Base-by-base conservation (phyloP, 1,140 invertebrate genomes). In the Scaptodrosophila lebanonensis region DNA sequence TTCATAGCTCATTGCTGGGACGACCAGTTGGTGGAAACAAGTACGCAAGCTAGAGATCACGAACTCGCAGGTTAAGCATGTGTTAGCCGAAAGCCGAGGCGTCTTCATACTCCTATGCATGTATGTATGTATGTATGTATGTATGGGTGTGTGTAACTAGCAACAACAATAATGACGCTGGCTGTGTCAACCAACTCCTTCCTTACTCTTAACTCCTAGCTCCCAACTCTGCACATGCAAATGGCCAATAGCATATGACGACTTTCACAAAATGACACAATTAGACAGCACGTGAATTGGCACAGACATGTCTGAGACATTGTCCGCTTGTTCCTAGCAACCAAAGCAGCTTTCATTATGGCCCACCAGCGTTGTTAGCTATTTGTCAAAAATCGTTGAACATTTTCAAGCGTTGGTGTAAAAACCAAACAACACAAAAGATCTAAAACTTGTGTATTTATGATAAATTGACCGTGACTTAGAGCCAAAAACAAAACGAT, bases 401-500 rank as follows among this genome's bases (percentile, higher is more conserved):
- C n/a, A n/a, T 48, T 48, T 52, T 39, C 13, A 17, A n/a, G 22
- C 22, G 22, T 25, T 25, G 11, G 8, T 20, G 36, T 30, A 11
- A 29, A 39, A 43, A 22, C 36, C 5, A 59, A 48, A 33, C 33
- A 7, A 20, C 20, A 44, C 11, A 17, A 18, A 39, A 20, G 32
- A 18, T 9, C 13, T 38, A 17, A 52, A 39, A 71, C 51, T 49
- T 63, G 47, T 54, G 29, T 32, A 18, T 42, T 53, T 66, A 82
- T 82, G 75, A 82, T 82, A 82, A 82, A 82, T 82, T 82, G 69
- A 82, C 75, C 75, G 45, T 82, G 73, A 67, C 45, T 39, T 44
- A 32, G 65, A 57, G 71, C 36, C n/a, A 33, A 42, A 8, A 5
- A 9, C 27, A 38, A 20, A 11, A 33, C 32, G 35, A 38, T 15